These are phyloP conservation scores for Chascanopsetta lugubris DNA, from an alignment of 2,113 vertebrate genomes.

Conservation along the genomic window DNA sequence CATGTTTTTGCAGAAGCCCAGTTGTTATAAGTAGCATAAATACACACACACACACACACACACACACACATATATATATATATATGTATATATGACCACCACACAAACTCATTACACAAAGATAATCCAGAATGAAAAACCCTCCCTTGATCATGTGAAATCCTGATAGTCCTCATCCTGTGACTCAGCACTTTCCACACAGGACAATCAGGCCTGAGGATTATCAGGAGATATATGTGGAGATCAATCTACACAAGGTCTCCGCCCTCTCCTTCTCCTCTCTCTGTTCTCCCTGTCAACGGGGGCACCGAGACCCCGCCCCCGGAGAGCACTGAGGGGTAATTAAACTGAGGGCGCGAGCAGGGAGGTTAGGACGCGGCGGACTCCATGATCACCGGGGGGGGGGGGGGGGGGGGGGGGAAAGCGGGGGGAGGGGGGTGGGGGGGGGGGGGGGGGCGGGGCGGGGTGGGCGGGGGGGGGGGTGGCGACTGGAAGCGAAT, in stretches of 20 bases:
- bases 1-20: not conserved
- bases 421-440: no score
- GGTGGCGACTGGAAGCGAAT: no score
- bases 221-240: slow-evolving; percentile 69
- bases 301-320: slow-evolving; percentile 53
- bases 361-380: slow-evolving; percentile 57
- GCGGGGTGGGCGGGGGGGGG: no score
- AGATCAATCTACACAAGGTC: slow-evolving; percentile 76
- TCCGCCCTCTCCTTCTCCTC: slow-evolving; percentile 46
- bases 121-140: not conserved
- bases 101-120: not conserved
- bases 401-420: no score
- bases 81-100: not conserved
- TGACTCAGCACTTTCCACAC: slow-evolving; percentile 61
- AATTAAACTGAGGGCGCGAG: slow-evolving; percentile 73
- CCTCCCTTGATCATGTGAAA: slow-evolving; percentile 40
- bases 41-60: no score
- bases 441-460: no score
- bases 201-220: slow-evolving; percentile 65
- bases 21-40: no score
- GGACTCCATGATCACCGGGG: slow-evolving; percentile 58
- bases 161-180: slow-evolving; percentile 56
- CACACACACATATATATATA: no score
- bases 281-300: slow-evolving; percentile 29
- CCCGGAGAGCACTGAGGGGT: slow-evolving; percentile 62